phyloP scores from a whole-genome alignment of 2,888 invertebrate genomes.

The Cyclophora albipunctata region DNA sequence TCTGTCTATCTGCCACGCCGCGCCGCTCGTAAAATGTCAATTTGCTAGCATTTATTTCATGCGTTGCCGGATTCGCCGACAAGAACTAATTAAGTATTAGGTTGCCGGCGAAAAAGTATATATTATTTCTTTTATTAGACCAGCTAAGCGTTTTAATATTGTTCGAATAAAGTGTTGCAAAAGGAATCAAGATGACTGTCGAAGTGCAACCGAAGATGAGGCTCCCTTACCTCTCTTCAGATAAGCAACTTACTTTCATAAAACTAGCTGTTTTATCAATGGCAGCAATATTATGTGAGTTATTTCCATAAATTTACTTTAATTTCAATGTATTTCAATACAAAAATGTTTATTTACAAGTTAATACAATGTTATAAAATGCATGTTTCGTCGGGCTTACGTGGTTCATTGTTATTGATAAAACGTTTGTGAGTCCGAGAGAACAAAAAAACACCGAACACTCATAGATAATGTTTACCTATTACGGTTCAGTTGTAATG shows the following conservation, averaged over 20 bases:
- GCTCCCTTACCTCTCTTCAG: constrained; percentile 60
- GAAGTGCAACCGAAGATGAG: constrained; percentile 53
- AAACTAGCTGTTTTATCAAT: constrained; percentile 90
- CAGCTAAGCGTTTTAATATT: not conserved
- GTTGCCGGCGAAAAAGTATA: constrained; percentile 56
- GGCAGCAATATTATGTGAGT: constrained; percentile 95
- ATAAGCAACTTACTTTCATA: constrained; percentile 71
- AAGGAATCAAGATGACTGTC: constrained; percentile 45
- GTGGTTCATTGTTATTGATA: constrained; percentile 32
- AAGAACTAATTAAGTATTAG: constrained; percentile 34
- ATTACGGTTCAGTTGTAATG: too few species aligned
- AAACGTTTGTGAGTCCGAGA: not conserved
- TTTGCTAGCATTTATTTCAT: constrained; percentile 22
- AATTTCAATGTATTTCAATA: not conserved
- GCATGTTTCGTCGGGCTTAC: constrained; percentile 27
- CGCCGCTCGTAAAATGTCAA: constrained; percentile 54
- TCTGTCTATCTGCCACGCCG: constrained; percentile 32
- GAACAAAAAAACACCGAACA: too few species aligned
- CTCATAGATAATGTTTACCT: too few species aligned
- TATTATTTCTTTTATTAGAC: constrained; percentile 8
- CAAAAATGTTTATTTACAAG: too few species aligned
- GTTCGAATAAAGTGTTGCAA: constrained; percentile 11
- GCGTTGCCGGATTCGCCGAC: constrained; percentile 10
- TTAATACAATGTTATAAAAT: not conserved
- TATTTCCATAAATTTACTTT: constrained; percentile 8